These are phyloP conservation scores for Agriopis leucophaearia DNA, from an alignment of 2,888 invertebrate genomes.

Conservation along the genomic window DNA sequence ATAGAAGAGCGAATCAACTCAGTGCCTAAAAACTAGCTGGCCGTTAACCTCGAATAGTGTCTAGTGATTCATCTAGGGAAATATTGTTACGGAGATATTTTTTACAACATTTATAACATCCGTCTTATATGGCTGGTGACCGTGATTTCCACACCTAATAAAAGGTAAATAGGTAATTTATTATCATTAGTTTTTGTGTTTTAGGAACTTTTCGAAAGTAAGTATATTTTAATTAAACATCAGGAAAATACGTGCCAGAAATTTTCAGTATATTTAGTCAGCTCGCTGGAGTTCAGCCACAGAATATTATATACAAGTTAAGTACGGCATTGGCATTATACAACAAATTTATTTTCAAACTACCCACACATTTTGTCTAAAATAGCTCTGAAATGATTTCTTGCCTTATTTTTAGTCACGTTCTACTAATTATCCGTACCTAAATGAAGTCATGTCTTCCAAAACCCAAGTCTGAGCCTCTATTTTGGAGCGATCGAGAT, in stretches of 20 bases:
- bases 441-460: slow-evolving; percentile 57
- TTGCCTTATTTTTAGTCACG: slow-evolving; percentile 29
- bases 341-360: slow-evolving; percentile 5
- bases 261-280: background rate
- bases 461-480: slow-evolving; percentile 49
- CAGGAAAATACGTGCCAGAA: background rate
- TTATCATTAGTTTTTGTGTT: background rate
- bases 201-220: background rate
- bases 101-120: background rate
- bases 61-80: slow-evolving; percentile 37
- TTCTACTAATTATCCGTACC: slow-evolving; percentile 46
- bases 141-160: background rate
- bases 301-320: background rate
- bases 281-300: background rate
- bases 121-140: too few species aligned
- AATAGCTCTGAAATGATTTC: slow-evolving; percentile 7
- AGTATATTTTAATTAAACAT: background rate
- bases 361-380: slow-evolving; percentile 16
- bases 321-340: background rate
- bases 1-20: slow-evolving; percentile 8
- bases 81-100: background rate
- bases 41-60: slow-evolving; percentile 40
- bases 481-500: background rate
- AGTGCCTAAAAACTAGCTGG: slow-evolving; percentile 44
- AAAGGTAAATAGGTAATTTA: background rate